These are phyloP conservation scores for Ophioderma brevispina DNA, from an alignment of 35 echinoderm and acorn worm species.

Conservation along the genomic window DNA sequence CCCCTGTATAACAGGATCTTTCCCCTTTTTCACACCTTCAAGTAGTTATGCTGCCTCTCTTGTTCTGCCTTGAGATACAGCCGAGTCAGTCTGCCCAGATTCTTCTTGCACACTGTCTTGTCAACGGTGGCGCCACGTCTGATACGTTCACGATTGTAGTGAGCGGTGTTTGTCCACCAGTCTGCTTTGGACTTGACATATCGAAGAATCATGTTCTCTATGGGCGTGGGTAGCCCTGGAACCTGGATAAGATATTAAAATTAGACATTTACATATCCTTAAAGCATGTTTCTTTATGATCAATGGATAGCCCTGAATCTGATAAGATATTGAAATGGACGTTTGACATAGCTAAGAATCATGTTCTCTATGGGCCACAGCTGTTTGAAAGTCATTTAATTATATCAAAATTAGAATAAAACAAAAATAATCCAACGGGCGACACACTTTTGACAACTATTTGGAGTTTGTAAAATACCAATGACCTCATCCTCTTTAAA, in stretches of 20 bases:
- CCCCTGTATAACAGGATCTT: not conserved
- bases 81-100: constrained; percentile 87
- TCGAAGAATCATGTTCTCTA: constrained; percentile 99
- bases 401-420: too few species aligned
- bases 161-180: constrained; percentile 99
- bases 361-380: constrained; percentile 91
- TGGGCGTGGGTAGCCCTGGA: constrained; percentile 90
- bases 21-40: too few species aligned
- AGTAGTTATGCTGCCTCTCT: constrained; percentile 98
- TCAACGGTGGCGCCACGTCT: constrained; percentile 95
- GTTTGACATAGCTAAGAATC: constrained; percentile 96
- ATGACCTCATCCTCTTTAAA: too few species aligned
- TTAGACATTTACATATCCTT: too few species aligned
- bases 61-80: constrained; percentile 98
- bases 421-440: too few species aligned
- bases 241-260: too few species aligned
- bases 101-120: constrained; percentile 99
- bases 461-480: too few species aligned
- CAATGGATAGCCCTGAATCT: too few species aligned
- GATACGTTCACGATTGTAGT: constrained; percentile 99
- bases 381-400: not conserved
- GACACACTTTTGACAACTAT: too few species aligned
- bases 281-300: too few species aligned
- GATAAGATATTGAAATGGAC: too few species aligned
- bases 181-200: constrained; percentile 99